A percentile compares a stretch with the other conserved stretches of the same genome.
Conservation (phyloP, 2,113 vertebrate species). For the Cyprinus carpio region DNA sequence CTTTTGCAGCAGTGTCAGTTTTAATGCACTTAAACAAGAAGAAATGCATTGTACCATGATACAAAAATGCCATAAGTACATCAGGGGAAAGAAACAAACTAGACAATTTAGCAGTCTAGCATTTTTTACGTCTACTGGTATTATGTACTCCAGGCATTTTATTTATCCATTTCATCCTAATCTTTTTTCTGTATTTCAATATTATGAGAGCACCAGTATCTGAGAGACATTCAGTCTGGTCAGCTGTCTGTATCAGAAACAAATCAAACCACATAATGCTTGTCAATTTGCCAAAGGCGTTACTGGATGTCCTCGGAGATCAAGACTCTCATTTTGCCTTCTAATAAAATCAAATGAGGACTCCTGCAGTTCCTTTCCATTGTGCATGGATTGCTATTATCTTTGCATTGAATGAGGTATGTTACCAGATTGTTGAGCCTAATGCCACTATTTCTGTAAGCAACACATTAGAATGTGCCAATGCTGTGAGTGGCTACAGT, state of each 20-base stretch:
- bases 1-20: neutral
- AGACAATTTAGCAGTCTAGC: neutral
- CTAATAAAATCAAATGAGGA: constrained; percentile 88
- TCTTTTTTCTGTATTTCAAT: constrained; percentile 59
- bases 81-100: neutral
- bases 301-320: constrained; percentile 88
- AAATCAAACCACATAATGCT: constrained; percentile 77
- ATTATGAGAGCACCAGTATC: constrained; percentile 63
- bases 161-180: constrained; percentile 42
- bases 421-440: constrained; percentile 77
- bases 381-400: constrained; percentile 76
- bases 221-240: constrained; percentile 65
- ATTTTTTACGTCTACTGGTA: neutral
- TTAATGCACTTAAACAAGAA: neutral
- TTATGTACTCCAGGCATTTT: constrained; percentile 1
- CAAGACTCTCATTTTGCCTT: constrained; percentile 88
- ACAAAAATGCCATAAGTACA: neutral
- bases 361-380: constrained; percentile 74
- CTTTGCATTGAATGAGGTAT: constrained; percentile 77
- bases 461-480: constrained; percentile 77
- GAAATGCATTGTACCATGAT: neutral
- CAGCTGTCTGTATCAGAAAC: constrained; percentile 71
- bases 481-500: constrained; percentile 69
- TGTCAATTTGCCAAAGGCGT: constrained; percentile 87
- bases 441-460: constrained; percentile 60